Percentiles rank a stretch among this genome's conserved stretches.
Conservation (phyloP, 2,888 invertebrate species). For the Spisula subtruncata region DNA sequence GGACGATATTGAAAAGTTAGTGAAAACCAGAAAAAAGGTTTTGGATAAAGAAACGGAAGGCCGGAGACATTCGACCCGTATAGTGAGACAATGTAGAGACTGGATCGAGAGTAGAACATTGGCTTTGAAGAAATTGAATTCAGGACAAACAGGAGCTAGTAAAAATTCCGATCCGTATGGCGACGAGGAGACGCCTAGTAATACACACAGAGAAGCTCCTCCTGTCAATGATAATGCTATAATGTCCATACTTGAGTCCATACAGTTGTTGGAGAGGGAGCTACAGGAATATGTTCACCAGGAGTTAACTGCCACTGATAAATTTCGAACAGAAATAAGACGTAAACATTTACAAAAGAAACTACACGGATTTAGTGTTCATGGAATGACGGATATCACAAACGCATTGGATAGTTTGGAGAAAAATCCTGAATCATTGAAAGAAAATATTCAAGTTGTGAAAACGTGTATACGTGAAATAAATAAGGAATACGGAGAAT, state of each 20-base stretch:
- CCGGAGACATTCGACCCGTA: slow-evolving; percentile 72
- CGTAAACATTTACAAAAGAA: slow-evolving; percentile 72
- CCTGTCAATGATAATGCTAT: slow-evolving; percentile 69
- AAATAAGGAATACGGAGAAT: slow-evolving; percentile 74
- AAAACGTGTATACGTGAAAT: slow-evolving; percentile 67
- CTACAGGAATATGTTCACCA: slow-evolving; percentile 75
- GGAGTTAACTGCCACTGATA: slow-evolving; percentile 74
- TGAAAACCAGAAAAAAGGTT: slow-evolving; percentile 67
- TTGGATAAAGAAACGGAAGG: slow-evolving; percentile 74
- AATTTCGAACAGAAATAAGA: slow-evolving; percentile 72
- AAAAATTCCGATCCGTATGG: slow-evolving; percentile 29
- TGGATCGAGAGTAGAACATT: slow-evolving; percentile 69
- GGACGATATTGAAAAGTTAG: slow-evolving; percentile 76
- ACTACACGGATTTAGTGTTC: slow-evolving; percentile 69
- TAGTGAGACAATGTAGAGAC: slow-evolving; percentile 74
- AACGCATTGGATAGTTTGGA: slow-evolving; percentile 62
- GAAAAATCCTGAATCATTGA: slow-evolving; percentile 48
- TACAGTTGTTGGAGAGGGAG: slow-evolving; percentile 73
- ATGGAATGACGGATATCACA: slow-evolving; percentile 69
- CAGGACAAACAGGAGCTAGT: slow-evolving; percentile 35
- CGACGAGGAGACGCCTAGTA: slow-evolving; percentile 10
- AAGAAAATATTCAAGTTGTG: slow-evolving; percentile 63
- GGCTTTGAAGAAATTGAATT: slow-evolving; percentile 64
- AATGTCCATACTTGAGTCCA: slow-evolving; percentile 73
- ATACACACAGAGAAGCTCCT: slow-evolving; percentile 49